phyloP scores from a whole-genome alignment of 1,140 invertebrate species.

The Adelges cooleyi region DNA sequence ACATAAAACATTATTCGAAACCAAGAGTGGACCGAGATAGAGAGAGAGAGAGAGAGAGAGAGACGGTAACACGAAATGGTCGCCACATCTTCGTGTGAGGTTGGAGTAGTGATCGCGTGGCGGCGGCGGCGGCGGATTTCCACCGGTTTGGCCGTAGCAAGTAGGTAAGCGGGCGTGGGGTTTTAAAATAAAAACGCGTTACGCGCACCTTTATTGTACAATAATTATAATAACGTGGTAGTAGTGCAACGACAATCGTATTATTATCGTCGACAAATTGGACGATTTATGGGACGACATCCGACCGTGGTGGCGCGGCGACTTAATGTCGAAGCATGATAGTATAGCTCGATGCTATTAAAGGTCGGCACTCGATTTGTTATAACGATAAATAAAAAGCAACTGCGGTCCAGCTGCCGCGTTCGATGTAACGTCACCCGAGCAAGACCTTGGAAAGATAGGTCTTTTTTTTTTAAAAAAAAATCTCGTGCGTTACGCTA shows the following conservation, averaged over 20 bases:
- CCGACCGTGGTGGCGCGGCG: neutral
- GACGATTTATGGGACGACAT: slow-evolving; percentile 14
- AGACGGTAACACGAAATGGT: neutral
- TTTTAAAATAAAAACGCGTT: slow-evolving; percentile 22
- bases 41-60: too few relatives aligned
- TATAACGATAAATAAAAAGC: too few relatives aligned
- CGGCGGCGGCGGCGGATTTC: neutral
- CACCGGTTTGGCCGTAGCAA: slow-evolving; percentile 4
- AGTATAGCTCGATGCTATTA: too few relatives aligned
- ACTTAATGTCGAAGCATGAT: neutral
- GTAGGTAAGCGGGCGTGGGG: neutral
- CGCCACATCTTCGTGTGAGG: slow-evolving; percentile 10
- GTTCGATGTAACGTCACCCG: too few relatives aligned
- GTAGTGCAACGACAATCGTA: neutral
- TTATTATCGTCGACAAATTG: slow-evolving; percentile 4
- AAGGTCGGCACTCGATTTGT: too few relatives aligned
- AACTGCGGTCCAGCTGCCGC: too few relatives aligned
- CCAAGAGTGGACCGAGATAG: too few relatives aligned
- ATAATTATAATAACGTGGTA: neutral
- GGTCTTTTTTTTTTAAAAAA: too few relatives aligned
- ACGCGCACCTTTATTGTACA: too few relatives aligned
- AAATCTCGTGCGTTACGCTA: too few relatives aligned
- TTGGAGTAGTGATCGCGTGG: slow-evolving; percentile 1
- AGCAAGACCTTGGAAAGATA: too few relatives aligned
- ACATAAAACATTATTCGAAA: too few relatives aligned